Evolutionary conservation across 1,140 invertebrate genomes (phyloP), one percentile per base, ranked within the genome.

Genomic region (Bombyx mandarina): DNA sequence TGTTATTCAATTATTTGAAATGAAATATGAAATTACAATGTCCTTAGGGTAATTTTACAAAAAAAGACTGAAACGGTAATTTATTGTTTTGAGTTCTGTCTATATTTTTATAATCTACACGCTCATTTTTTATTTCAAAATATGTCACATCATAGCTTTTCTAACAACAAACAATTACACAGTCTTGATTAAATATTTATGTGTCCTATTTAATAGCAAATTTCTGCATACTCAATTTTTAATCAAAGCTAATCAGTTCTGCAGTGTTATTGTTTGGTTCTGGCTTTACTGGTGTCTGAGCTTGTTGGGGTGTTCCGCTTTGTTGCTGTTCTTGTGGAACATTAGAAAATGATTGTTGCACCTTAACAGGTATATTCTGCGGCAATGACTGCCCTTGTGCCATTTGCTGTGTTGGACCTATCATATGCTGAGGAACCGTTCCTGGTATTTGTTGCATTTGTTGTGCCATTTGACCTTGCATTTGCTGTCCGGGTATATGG

Each of bases 161-260:
- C 46, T 47, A 47, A 47, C 46, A 47, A 47, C 10, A 18, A 18
- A 47, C 26, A 35, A 35, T 35, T 3, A 49, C 57, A 62, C 46
- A 43, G 45, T 62, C 56, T 57, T 53, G 47, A 57, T 67, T 61
- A 62, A 59, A 57, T 67, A 65, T 42, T 53, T 54, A 52, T 47
- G 52, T 54, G 51, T 52, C 50, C 57, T 35, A 35, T 35, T 35
- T 35, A 35, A 35, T 35, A 35, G 62, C 58, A 62, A 52, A 63
- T 67, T 57, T 56, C 48, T 62, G 50, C 52, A 51, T 56, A 52
- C 50, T 51, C 50, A 54, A 48, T 12, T 53, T 71, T 89, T 88
- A 94, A 84, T 94, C 92, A 75, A 94, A 94, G 73, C 91, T 92
- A 54, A 94, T 94, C 2, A 94, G 81, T 78, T 93, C 92, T 52